Evolutionary conservation across 2,113 vertebrate genomes (phyloP).

Genomic region (Parus major): DNA sequence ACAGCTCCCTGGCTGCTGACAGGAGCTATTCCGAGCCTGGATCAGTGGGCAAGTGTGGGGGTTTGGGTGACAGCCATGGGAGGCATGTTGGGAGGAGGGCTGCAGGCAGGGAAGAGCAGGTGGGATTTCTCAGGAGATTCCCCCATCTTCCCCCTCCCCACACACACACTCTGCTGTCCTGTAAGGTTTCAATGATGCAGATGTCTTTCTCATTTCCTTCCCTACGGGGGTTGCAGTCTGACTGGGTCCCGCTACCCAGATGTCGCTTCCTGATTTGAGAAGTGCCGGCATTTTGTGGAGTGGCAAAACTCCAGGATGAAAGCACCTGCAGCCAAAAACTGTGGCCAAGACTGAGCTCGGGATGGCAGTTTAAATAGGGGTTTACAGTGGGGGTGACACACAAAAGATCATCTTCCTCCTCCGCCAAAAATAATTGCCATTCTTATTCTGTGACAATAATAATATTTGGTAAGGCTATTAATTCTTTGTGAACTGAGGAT

Average conservation of each 20-base stretch:
- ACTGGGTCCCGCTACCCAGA: neutral
- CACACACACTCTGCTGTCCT: neutral
- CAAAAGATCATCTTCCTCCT: neutral
- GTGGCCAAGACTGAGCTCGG: neutral
- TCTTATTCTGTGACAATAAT: neutral
- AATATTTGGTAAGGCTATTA: neutral
- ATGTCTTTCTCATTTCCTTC: conserved; percentile 37
- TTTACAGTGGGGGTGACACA: neutral
- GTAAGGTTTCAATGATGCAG: conserved; percentile 3
- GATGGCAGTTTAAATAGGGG: neutral
- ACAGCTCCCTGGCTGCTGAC: neutral
- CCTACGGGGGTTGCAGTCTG: neutral
- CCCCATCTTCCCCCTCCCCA: neutral
- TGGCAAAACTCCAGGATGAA: neutral
- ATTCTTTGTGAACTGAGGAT: neutral
- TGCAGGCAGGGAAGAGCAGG: neutral
- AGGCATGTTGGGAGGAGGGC: neutral
- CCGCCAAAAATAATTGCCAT: neutral
- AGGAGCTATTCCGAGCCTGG: conserved; percentile 41
- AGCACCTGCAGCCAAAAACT: conserved; percentile 31
- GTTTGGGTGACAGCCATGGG: neutral
- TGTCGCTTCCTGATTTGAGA: neutral
- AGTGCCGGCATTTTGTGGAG: neutral
- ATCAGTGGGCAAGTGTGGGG: neutral
- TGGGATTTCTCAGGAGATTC: conserved; percentile 16